Evolutionary conservation across 2,888 invertebrate genomes (phyloP).

Genomic region (Tipula helvola): DNA sequence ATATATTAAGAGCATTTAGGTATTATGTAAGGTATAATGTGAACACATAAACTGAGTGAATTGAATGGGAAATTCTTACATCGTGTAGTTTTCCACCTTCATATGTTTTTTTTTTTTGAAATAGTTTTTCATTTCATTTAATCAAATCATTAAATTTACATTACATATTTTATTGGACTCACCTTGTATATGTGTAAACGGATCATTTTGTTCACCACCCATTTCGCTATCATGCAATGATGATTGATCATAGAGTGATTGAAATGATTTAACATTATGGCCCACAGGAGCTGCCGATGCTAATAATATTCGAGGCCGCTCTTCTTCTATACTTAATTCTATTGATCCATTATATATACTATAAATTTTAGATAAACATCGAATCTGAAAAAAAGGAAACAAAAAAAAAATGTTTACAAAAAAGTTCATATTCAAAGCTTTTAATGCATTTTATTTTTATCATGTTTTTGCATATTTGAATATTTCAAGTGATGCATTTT

Average conservation of each 20-base stretch:
- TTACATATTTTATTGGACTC: neutral
- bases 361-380: neutral
- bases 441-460: neutral
- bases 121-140: neutral
- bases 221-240: slow-evolving; percentile 6
- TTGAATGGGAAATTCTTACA: neutral
- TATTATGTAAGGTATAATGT: neutral
- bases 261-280: neutral
- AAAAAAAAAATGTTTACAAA: neutral
- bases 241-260: slow-evolving; percentile 5
- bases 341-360: slow-evolving; percentile 6
- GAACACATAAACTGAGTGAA: neutral
- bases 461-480: too few relatives aligned
- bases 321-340: slow-evolving; percentile 10
- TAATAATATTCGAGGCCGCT: neutral
- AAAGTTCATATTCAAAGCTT: neutral
- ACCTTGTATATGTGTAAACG: slow-evolving; percentile 9
- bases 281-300: neutral
- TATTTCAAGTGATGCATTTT: too few relatives aligned
- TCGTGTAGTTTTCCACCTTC: neutral
- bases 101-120: neutral
- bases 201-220: slow-evolving; percentile 9
- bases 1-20: neutral
- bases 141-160: neutral
- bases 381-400: neutral